Evolutionary conservation across 2,113 vertebrate species (phyloP), one percentile per base, ranked within the genome.

Genomic region (Salvator merianae): DNA sequence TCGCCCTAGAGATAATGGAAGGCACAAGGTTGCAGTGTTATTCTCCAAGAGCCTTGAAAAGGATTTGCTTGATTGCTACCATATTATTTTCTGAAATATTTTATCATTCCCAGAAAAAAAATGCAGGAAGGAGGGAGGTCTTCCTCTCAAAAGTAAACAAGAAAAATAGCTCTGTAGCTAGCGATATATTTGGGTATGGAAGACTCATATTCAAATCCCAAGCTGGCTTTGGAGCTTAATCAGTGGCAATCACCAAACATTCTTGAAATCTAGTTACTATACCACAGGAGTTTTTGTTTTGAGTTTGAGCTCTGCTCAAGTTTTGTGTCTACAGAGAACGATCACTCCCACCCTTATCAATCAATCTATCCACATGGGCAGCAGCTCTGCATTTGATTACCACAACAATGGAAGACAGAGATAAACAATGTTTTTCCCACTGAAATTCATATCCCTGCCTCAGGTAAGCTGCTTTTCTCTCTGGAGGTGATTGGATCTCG

Each of bases 1-100:
- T 99, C 98, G 73, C 98, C 98, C 98, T 99, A 62, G 86, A 87
- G 26, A n/a, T 34, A 90, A 86, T 69, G 4, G 86, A 75, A 85
- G 66, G 8, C 0, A 77, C 22, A 8, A n/a, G 69, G 34, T 32
- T 0, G 36, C 32, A 26, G 24, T 10, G 50, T 36, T 38, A 50
- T 30, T 13, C 22, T 70, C 1, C 16, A 59, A 26, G 28, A 40
- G 30, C 40, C 28, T 32, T 53, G 66, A 81, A 14, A 30, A 72
- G 34, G 28, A 14, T 1, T 18, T 5, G 28, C 26, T 43, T 70
- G 53, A 30, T 28, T 32, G 13, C 74, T 6, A 8, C 9, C 73
- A 47, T 73, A 47, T 26, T 3, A 1, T 20, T 68, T 28, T 20
- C 24, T 13, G 14, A 12, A 32, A 26, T 24, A 55, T 26, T 8